Evolutionary conservation across 2,113 vertebrate species (phyloP).

Genomic region (Polyodon spathula): DNA sequence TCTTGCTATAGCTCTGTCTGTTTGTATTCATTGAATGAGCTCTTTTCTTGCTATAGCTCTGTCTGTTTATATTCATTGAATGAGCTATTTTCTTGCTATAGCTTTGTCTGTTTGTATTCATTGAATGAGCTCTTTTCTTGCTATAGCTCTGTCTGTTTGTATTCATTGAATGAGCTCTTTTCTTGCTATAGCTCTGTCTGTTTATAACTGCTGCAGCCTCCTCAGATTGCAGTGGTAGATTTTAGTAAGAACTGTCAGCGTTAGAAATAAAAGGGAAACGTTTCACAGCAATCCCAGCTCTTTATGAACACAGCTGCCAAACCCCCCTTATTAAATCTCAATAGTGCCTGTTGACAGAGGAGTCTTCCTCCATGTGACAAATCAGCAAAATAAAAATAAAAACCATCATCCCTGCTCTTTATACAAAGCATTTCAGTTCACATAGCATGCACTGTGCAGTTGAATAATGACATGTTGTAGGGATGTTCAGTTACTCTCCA

Average conservation of each 20-base stretch:
- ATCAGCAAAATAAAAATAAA: neutral
- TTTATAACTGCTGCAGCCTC: neutral
- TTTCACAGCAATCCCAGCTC: neutral
- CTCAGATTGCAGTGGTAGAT: neutral
- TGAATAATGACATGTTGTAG: neutral
- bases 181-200: neutral
- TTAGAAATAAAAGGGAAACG: neutral
- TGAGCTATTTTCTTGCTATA: neutral
- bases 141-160: neutral
- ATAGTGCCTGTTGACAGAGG: neutral
- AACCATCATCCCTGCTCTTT: neutral
- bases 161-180: neutral
- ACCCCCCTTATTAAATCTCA: neutral
- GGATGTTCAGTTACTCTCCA: too few relatives aligned
- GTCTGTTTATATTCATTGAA: neutral
- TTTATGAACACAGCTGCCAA: neutral
- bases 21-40: neutral
- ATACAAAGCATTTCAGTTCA: neutral
- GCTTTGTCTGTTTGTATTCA: neutral
- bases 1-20: neutral
- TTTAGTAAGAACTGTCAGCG: neutral
- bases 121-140: neutral
- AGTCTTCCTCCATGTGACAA: neutral
- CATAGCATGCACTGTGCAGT: neutral
- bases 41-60: neutral